These are phyloP conservation scores for Brenthis hecate DNA, from an alignment of 2,888 invertebrate genomes.

Conservation along the genomic window DNA sequence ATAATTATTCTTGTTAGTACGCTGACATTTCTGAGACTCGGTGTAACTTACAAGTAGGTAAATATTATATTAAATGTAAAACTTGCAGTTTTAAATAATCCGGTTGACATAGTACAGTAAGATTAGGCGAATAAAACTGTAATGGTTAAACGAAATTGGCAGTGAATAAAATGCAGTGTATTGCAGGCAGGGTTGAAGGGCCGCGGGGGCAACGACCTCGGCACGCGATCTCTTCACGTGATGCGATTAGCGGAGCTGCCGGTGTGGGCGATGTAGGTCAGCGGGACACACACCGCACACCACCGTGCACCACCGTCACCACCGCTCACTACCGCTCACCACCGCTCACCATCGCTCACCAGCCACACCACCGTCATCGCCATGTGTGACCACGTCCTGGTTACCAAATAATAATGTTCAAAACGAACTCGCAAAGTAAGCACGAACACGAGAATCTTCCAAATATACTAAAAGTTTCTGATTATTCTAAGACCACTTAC, in stretches of 20 bases:
- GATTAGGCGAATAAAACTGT: conserved; percentile 6
- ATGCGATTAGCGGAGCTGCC: conserved; percentile 57
- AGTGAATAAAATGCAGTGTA: conserved; percentile 15
- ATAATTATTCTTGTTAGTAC: too few species aligned
- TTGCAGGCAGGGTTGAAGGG: conserved; percentile 40
- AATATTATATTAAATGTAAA: background rate
- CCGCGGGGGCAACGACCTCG: conserved; percentile 58
- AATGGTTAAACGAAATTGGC: conserved; percentile 13
- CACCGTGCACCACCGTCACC: conserved; percentile 34
- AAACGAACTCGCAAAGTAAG: too few species aligned
- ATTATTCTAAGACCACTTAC: too few species aligned
- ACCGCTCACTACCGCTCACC: conserved; percentile 22
- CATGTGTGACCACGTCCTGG: too few species aligned
- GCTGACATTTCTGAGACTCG: too few species aligned
- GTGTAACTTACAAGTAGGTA: too few species aligned
- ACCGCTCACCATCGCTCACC: background rate
- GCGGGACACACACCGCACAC: conserved; percentile 50
- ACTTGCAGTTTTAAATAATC: background rate
- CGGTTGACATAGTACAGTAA: background rate
- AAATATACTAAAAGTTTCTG: too few species aligned
- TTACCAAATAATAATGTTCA: too few species aligned
- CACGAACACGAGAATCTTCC: too few species aligned
- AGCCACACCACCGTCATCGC: too few species aligned
- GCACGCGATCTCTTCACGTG: conserved; percentile 70
- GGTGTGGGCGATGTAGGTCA: conserved; percentile 61